Evolutionary conservation across 2,888 invertebrate species (phyloP), one percentile per base, ranked within the genome.

Genomic region (Platycheirus rosarum): DNA sequence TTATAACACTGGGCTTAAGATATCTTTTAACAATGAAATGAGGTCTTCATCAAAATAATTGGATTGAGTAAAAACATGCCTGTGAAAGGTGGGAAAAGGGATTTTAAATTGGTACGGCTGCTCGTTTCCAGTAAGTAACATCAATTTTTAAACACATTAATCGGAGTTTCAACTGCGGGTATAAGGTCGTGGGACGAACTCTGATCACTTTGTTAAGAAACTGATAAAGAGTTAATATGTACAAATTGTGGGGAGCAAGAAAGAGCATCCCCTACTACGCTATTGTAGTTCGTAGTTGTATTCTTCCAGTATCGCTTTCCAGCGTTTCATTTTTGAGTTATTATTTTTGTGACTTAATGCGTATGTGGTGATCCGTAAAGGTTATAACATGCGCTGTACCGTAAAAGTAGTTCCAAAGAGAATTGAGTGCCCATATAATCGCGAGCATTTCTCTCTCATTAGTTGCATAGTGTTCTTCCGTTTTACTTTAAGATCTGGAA

Each of bases 1-100:
- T 69, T 35, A 68, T 37, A 13, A 23, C 11, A 2, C 40, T 51
- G 11, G 66, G 48, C 5, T 63, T 63, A 14, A 63, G 8, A 23
- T 37, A 46, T 48, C 40, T 53, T 55, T 66, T 49, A 11, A 46
- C 11, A 53, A 20, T 2, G 29, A 11, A 37, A 20, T 35, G 35
- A 49, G 16, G 23, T 66, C 49, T 2, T 35, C 14, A 8, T 44
- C 4, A 7, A 29, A 23, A n/a, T 65, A 65, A 46, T 49, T 29
- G 1, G 46, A 8, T 46, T 55, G 55, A 20, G 35, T 23, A 23
- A 23, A 23, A 23, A 23, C 6, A 23, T 23, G 23, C 6, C 23
- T 23, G 2, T 23, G 23, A 6, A 23, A 23, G 23, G 23, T 23
- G 23, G 23, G 23, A 23, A 23, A 23, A 6, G 23, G 23, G 23